Evolutionary conservation across 2,113 vertebrate species (phyloP).

Genomic region (Entomyzon cyanotis): DNA sequence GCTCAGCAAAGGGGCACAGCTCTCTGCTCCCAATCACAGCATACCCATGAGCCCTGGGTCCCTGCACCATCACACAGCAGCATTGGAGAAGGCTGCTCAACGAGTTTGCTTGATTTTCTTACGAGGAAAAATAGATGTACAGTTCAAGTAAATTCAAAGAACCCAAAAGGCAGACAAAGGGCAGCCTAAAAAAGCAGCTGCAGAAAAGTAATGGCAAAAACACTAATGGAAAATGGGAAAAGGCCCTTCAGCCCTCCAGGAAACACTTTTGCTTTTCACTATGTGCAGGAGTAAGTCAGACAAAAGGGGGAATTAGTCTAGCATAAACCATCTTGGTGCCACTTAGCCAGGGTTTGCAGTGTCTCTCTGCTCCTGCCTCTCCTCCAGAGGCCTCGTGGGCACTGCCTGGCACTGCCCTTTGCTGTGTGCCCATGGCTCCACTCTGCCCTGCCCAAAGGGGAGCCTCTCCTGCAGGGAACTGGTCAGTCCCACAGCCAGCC

Average conservation of each 20-base stretch:
- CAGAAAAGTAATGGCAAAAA: neutral
- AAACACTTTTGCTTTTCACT: conserved; percentile 29
- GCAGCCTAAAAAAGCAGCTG: neutral
- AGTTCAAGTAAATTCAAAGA: neutral
- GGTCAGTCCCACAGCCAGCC: neutral
- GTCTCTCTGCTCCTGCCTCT: neutral
- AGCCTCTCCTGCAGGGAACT: neutral
- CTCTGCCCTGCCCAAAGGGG: neutral
- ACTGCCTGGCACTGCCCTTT: neutral
- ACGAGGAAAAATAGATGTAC: neutral
- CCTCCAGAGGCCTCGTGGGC: neutral
- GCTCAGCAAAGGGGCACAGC: neutral
- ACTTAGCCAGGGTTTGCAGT: neutral
- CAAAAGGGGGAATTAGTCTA: conserved; percentile 36
- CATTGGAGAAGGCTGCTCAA: accelerated
- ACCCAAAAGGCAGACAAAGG: neutral
- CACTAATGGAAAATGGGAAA: conserved; percentile 39
- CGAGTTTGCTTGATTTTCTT: neutral
- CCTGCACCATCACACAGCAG: neutral
- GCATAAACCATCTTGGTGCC: conserved; percentile 28
- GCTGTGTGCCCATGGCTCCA: neutral
- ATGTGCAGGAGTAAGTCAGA: neutral
- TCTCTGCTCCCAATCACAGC: neutral
- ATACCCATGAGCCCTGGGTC: accelerated
- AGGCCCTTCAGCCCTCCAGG: conserved; percentile 37